phyloP scores from a whole-genome alignment of 1,140 invertebrate species.

The Mya arenaria region DNA sequence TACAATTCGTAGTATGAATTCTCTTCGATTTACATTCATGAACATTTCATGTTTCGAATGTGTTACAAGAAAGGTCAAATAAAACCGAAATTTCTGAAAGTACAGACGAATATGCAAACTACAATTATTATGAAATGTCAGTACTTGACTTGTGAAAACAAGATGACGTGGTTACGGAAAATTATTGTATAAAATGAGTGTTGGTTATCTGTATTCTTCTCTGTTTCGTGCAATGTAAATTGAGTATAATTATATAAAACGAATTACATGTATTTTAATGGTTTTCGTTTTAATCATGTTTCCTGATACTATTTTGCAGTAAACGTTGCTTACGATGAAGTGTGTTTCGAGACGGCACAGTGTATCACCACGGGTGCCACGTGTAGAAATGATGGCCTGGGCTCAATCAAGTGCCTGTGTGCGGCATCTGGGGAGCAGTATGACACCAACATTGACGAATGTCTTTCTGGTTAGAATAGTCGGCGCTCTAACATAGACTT shows the following conservation, averaged over 20 bases:
- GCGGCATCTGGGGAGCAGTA: slow-evolving; percentile 8
- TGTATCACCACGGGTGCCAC: slow-evolving; percentile 5
- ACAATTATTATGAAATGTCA: background rate
- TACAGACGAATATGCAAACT: background rate
- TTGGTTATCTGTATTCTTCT: background rate
- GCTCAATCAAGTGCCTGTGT: slow-evolving; percentile 20
- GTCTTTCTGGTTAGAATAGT: slow-evolving; percentile 22
- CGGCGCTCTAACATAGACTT: background rate
- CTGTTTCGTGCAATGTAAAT: background rate
- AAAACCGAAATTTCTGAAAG: background rate
- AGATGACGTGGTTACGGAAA: background rate
- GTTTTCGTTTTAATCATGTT: background rate
- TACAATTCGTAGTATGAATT: background rate
- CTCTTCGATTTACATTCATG: background rate
- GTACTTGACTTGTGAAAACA: background rate
- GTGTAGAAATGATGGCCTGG: slow-evolving; percentile 32
- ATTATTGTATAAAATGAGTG: background rate
- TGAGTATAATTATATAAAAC: background rate
- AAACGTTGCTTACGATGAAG: background rate
- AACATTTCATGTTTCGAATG: background rate
- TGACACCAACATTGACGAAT: slow-evolving; percentile 17
- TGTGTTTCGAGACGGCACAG: slow-evolving; percentile 6
- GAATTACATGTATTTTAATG: background rate
- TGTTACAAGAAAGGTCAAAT: background rate
- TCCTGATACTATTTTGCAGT: slow-evolving; percentile 1